Percentiles rank a stretch among this genome's conserved stretches.
These are phyloP conservation scores for Clitarchus hookeri DNA, from an alignment of 2,888 invertebrate species.

Conservation along the genomic window DNA sequence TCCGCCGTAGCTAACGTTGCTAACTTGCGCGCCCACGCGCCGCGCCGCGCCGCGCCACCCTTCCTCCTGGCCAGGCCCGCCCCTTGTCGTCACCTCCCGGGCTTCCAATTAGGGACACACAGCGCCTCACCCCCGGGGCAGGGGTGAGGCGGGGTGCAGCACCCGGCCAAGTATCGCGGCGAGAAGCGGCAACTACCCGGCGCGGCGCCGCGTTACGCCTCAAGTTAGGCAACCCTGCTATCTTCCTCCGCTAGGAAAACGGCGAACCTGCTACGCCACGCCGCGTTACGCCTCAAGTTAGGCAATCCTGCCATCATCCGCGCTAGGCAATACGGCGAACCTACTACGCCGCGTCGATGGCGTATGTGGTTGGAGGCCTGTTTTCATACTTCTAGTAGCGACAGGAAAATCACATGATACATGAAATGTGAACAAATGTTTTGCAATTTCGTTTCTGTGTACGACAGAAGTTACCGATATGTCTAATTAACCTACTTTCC, in stretches of 20 bases:
- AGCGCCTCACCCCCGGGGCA: neutral
- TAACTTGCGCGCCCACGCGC: constrained; percentile 32
- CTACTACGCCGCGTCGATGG: too few relatives aligned
- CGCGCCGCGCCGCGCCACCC: neutral
- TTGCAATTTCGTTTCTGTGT: too few relatives aligned
- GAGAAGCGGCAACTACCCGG: neutral
- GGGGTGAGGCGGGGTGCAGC: neutral
- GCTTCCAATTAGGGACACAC: constrained; percentile 31
- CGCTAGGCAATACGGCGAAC: too few relatives aligned
- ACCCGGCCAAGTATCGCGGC: neutral
- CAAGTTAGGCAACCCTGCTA: neutral
- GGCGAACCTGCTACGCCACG: too few relatives aligned
- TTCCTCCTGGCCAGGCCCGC: neutral
- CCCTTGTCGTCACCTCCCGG: constrained; percentile 12
- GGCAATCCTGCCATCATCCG: too few relatives aligned
- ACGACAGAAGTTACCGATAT: too few relatives aligned
- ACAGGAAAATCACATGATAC: too few relatives aligned
- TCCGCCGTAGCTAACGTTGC: constrained; percentile 28
- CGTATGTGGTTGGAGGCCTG: too few relatives aligned
- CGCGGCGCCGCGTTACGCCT: neutral
- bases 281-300: neutral
- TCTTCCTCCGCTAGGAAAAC: too few relatives aligned
- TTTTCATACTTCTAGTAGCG: too few relatives aligned
- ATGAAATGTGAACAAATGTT: too few relatives aligned
- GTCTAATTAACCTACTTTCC: too few relatives aligned